Conservation (phyloP, 2,888 invertebrate species). For the Cheilosia vernalis region DNA sequence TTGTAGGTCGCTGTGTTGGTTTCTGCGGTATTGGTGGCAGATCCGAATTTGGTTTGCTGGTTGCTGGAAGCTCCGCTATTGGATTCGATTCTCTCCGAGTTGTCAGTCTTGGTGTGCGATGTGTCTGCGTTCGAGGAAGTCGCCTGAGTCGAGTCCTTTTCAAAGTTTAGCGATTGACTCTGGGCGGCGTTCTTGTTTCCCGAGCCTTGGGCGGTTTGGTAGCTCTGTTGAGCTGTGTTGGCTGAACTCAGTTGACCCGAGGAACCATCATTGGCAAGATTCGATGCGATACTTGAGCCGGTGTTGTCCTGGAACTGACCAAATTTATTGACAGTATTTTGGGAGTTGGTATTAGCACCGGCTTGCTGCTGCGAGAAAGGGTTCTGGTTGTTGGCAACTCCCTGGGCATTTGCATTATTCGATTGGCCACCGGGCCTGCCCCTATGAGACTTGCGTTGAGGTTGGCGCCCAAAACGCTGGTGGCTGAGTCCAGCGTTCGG, state of each 20-base stretch:
- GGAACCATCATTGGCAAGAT: constrained; percentile 80
- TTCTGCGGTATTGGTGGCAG: constrained; percentile 79
- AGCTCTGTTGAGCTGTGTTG: constrained; percentile 80
- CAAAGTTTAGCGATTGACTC: constrained; percentile 81
- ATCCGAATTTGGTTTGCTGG: constrained; percentile 78
- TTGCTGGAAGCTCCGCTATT: constrained; percentile 79
- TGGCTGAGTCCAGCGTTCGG: not conserved
- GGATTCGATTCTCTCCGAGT: constrained; percentile 77
- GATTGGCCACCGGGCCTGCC: not conserved
- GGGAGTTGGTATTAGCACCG: constrained; percentile 80
- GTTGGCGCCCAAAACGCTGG: not conserved
- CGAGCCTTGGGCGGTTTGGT: constrained; percentile 75
- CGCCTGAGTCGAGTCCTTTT: constrained; percentile 79
- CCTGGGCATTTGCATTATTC: constrained; percentile 77
- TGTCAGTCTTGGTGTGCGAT: constrained; percentile 75
- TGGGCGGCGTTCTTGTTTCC: constrained; percentile 79
- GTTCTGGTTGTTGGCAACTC: constrained; percentile 76
- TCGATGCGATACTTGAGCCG: constrained; percentile 81
- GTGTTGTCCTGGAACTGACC: constrained; percentile 78
- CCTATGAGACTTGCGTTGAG: not conserved
- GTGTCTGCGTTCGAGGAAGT: constrained; percentile 81
- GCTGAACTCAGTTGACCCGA: constrained; percentile 81
- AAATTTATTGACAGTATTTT: constrained; percentile 72
- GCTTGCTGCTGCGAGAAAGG: constrained; percentile 79
- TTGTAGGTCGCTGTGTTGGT: constrained; percentile 78